A percentile compares a stretch with the other conserved stretches of the same genome.
These are phyloP conservation scores for Lithobates pipiens DNA, from an alignment of 2,797 vertebrate species.

Conservation along the genomic window DNA sequence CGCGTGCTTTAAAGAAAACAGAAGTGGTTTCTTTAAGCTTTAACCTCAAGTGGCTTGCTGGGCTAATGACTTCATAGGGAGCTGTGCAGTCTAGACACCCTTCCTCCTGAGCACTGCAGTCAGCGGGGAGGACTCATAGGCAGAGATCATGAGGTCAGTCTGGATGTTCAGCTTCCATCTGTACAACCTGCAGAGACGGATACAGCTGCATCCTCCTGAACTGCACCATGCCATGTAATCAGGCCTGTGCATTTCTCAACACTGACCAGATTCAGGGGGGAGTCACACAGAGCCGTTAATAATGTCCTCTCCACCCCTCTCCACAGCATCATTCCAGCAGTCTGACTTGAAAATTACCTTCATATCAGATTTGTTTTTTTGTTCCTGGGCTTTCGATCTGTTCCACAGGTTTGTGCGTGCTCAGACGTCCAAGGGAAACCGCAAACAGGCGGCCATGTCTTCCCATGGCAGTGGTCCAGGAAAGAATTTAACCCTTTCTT, in stretches of 20 bases:
- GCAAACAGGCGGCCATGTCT: conserved; percentile 37
- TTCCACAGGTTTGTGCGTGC: conserved; percentile 54
- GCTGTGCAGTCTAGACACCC: conserved; percentile 55
- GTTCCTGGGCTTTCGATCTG: conserved; percentile 51
- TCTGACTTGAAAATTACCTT: conserved; percentile 51
- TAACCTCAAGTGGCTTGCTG: conserved; percentile 56
- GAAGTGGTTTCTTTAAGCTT: conserved; percentile 53
- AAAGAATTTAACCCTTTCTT: conserved; percentile 10
- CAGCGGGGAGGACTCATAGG: conserved; percentile 47
- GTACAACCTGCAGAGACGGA: conserved; percentile 56
- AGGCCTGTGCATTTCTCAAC: conserved; percentile 46
- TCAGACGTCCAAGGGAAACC: conserved; percentile 53
- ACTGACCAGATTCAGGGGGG: conserved; percentile 35
- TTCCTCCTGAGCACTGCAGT: conserved; percentile 38
- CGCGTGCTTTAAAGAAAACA: conserved; percentile 34
- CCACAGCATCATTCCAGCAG: conserved; percentile 49
- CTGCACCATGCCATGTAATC: conserved; percentile 44
- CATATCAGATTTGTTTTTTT: conserved; percentile 57
- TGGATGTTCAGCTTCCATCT: conserved; percentile 52
- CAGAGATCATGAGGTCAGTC: conserved; percentile 55
- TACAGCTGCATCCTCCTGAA: conserved; percentile 59
- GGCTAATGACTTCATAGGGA: conserved; percentile 54
- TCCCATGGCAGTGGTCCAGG: conserved; percentile 33
- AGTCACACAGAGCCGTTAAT: conserved; percentile 35
- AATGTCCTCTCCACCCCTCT: conserved; percentile 40